A percentile compares a stretch with the other conserved stretches of the same genome.
Evolutionary conservation across 1,140 invertebrate genomes (phyloP).

Genomic region (Macrobrachium nipponense): DNA sequence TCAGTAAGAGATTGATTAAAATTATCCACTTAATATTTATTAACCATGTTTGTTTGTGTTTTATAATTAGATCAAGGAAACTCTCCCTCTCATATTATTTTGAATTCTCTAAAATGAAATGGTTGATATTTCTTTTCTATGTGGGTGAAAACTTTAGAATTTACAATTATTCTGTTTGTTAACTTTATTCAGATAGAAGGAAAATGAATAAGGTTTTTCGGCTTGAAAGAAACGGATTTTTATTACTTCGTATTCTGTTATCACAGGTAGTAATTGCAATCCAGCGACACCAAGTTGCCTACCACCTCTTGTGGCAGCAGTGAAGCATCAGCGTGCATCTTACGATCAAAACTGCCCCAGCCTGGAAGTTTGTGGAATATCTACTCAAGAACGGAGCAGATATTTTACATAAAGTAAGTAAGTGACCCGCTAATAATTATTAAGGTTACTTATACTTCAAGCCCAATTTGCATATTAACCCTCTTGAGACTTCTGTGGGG

Average conservation of each 20-base stretch:
- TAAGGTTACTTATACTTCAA: no score
- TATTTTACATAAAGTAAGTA: slow-evolving; percentile 43
- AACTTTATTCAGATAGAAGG: no score
- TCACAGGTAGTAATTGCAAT: slow-evolving; percentile 40
- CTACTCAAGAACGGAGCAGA: slow-evolving; percentile 23
- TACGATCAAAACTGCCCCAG: slow-evolving; percentile 17
- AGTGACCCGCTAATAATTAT: background rate
- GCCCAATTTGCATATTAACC: background rate
- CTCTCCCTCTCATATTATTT: no score
- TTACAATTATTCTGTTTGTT: no score
- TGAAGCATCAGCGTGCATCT: slow-evolving; percentile 27
- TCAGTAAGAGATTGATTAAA: no score
- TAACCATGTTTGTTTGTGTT: no score
- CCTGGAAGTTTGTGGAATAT: slow-evolving; percentile 19
- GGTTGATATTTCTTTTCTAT: background rate
- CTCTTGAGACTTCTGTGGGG: background rate
- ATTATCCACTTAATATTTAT: no score
- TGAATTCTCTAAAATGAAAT: no score
- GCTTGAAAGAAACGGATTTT: background rate
- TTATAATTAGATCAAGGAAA: no score
- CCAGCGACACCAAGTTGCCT: slow-evolving; percentile 1
- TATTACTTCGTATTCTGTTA: background rate
- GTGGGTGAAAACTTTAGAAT: background rate
- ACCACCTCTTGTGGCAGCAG: slow-evolving; percentile 37
- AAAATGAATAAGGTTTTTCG: background rate